Base-by-base conservation (phyloP, 1,140 invertebrate genomes). In the Lycorma delicatula region DNA sequence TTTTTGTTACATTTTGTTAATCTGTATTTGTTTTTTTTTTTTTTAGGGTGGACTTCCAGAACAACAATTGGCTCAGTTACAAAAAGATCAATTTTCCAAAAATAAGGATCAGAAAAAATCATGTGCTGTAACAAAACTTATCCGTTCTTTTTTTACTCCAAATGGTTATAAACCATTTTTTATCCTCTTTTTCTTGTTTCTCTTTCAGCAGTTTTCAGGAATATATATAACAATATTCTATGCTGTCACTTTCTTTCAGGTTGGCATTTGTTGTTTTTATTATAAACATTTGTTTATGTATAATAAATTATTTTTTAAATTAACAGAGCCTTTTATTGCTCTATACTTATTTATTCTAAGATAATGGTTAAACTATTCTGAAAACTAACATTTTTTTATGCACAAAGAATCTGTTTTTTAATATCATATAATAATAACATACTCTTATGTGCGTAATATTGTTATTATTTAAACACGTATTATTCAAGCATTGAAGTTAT, bases 221-320 rank as follows among this genome's bases (percentile, higher is more conserved):
- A 78, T 84, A 63, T 82, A 86, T 65, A 81, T 83, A 2, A 80
- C 84, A 11, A 74, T 86, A 26, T 86, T 85, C 63, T 86, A 84
- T 63, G 79, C 83, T 0, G 79, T 84, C n/a, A 79, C 79, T 34
- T 81, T 79, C 67, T 78, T 80, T 46, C 59, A 77, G 58, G 78
- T 79, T 63, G 70, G 65, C 16, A 28, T 5, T 31, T 48, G 22
- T 27, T 18, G 9, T n/a, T n/a, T n/a, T n/a, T n/a, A n/a, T n/a
- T n/a, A n/a, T n/a, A n/a, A n/a, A n/a, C n/a, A n/a, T n/a, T n/a
- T n/a, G n/a, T n/a, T n/a, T n/a, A n/a, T n/a, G n/a, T n/a, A n/a
- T n/a, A n/a, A n/a, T n/a, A n/a, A n/a, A n/a, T n/a, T n/a, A n/a
- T n/a, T n/a, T n/a, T n/a, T n/a, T n/a, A n/a, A n/a, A n/a, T n/a